These are phyloP conservation scores for Campopleginae sp. DNA, from an alignment of 2,888 invertebrate species.

Conservation along the genomic window DNA sequence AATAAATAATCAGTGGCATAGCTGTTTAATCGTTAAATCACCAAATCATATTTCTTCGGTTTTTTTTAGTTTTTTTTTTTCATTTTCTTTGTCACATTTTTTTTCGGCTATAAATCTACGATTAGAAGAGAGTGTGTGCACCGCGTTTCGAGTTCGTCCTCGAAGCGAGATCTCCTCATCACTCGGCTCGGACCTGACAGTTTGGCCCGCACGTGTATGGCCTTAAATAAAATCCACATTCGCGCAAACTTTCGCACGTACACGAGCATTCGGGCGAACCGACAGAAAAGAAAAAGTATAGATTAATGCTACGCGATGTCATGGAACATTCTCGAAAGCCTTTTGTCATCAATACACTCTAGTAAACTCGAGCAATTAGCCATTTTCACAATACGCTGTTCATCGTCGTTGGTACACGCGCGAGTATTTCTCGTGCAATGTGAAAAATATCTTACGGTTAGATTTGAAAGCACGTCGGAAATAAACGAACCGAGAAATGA, in stretches of 20 bases:
- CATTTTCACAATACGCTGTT: slow-evolving; percentile 72
- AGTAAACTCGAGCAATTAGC: slow-evolving; percentile 71
- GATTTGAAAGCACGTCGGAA: slow-evolving; percentile 56
- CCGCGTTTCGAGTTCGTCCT: slow-evolving; percentile 8
- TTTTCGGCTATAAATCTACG: slow-evolving; percentile 51
- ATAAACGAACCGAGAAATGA: slow-evolving; percentile 13
- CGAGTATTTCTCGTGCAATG: slow-evolving; percentile 50
- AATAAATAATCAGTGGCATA: slow-evolving; percentile 74
- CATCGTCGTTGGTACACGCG: slow-evolving; percentile 46
- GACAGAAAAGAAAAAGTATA: slow-evolving; percentile 45
- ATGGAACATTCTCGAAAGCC: slow-evolving; percentile 77
- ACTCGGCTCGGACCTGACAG: slow-evolving; percentile 31
- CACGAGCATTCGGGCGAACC: slow-evolving; percentile 58
- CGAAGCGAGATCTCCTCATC: neutral
- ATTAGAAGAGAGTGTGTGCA: slow-evolving; percentile 48
- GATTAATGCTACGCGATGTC: slow-evolving; percentile 79
- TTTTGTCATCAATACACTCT: slow-evolving; percentile 17
- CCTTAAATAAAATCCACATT: slow-evolving; percentile 57
- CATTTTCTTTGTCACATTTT: slow-evolving; percentile 31
- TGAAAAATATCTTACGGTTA: slow-evolving; percentile 55
- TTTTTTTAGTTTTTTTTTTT: slow-evolving; percentile 46
- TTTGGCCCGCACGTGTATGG: slow-evolving; percentile 31
- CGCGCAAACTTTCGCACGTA: slow-evolving; percentile 14
- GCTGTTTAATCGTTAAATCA: slow-evolving; percentile 67
- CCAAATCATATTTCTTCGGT: too few relatives aligned